Evolutionary conservation across 2,888 invertebrate genomes (phyloP).

Genomic region (Synergus gifuensis): DNA sequence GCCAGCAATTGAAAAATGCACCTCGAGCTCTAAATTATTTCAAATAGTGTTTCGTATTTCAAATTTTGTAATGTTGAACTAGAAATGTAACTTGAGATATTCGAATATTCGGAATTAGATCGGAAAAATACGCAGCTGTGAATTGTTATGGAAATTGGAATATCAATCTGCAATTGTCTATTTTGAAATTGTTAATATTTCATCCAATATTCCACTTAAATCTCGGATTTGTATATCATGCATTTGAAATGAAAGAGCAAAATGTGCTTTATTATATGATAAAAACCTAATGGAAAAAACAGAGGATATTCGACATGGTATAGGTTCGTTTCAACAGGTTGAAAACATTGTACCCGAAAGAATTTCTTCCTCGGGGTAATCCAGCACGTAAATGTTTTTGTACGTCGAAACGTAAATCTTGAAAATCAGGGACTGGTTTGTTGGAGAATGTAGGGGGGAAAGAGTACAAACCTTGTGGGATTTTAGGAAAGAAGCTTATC

Average conservation of each 20-base stretch:
- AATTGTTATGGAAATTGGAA: not conserved
- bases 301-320: not conserved
- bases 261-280: not conserved
- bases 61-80: not conserved
- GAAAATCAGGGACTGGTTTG: slow-evolving; percentile 15
- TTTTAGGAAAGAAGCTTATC: slow-evolving; percentile 41
- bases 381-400: not conserved
- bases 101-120: not conserved
- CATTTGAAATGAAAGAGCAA: not conserved
- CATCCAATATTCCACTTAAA: not conserved
- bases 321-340: not conserved
- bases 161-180: not conserved
- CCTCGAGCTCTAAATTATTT: not conserved
- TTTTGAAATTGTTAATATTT: not conserved
- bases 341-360: not conserved
- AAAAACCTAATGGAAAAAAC: not conserved
- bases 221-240: not conserved
- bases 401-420: slow-evolving; percentile 13
- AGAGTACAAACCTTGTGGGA: slow-evolving; percentile 24
- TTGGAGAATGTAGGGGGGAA: not conserved
- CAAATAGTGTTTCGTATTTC: not conserved
- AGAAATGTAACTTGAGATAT: not conserved
- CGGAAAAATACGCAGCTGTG: not conserved
- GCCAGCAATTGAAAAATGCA: not conserved
- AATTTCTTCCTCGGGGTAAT: not conserved